phyloP scores from a whole-genome alignment of 2,888 invertebrate species.

The Aromia moschata region DNA sequence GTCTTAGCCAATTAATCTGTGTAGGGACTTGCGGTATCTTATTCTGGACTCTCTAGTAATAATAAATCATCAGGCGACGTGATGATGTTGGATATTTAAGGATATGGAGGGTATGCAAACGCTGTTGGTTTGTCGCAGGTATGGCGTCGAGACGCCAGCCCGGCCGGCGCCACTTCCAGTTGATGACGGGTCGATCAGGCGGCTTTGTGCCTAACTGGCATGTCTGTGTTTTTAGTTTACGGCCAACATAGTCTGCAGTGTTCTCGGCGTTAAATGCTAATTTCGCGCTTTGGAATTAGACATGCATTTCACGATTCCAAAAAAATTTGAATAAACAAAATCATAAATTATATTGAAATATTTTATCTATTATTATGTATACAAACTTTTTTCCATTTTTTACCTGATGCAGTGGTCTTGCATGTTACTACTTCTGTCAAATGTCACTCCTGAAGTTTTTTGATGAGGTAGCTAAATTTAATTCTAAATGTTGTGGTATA shows the following conservation, averaged over 20 bases:
- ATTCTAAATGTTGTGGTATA: too few species aligned
- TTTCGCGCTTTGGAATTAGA: too few species aligned
- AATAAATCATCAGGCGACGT: slow-evolving; percentile 39
- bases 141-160: slow-evolving; percentile 54
- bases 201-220: slow-evolving; percentile 52
- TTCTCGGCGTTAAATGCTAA: slow-evolving; percentile 8
- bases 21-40: not conserved
- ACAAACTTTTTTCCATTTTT: too few species aligned
- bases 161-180: slow-evolving; percentile 54
- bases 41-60: slow-evolving; percentile 9
- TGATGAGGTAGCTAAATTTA: too few species aligned
- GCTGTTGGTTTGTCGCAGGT: slow-evolving; percentile 49
- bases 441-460: too few species aligned
- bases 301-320: too few species aligned
- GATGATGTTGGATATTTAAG: slow-evolving; percentile 41
- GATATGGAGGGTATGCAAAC: slow-evolving; percentile 48
- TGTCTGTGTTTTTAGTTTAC: slow-evolving; percentile 43
- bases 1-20: slow-evolving; percentile 19
- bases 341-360: too few species aligned
- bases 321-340: too few species aligned
- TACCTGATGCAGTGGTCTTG: too few species aligned
- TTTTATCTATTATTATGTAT: too few species aligned
- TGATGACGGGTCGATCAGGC: slow-evolving; percentile 59
- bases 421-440: too few species aligned
- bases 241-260: slow-evolving; percentile 2